A percentile compares a stretch with the other conserved stretches of the same genome.
Conservation (phyloP, 2,113 vertebrate genomes). For the Prunella fulvescens region DNA sequence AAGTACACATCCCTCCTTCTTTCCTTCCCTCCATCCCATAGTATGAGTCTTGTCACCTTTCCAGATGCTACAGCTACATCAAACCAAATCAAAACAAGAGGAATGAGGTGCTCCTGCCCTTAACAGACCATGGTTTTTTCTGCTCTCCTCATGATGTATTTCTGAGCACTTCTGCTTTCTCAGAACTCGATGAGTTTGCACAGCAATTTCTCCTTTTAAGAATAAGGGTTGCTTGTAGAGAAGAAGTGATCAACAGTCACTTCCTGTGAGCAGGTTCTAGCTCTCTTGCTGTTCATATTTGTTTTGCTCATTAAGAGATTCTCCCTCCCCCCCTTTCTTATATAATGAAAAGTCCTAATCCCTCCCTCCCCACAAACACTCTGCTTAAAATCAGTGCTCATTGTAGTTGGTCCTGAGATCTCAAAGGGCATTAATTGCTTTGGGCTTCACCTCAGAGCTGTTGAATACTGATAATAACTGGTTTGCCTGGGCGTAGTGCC, state of each 20-base stretch:
- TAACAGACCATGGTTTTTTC: fast-evolving
- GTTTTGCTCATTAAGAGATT: neutral
- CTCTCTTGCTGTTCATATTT: neutral
- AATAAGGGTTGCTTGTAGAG: neutral
- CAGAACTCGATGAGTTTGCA: neutral
- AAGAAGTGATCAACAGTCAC: neutral
- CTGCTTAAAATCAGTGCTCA: conserved; percentile 5
- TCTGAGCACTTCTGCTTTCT: neutral
- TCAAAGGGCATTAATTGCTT: conserved; percentile 32
- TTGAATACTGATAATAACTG: conserved; percentile 59
- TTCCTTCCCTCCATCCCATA: neutral
- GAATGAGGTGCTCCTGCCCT: neutral
- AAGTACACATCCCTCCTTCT: neutral
- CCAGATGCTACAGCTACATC: neutral
- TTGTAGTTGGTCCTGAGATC: neutral
- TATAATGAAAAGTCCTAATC: neutral
- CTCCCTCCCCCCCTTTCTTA: neutral
- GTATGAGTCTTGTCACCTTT: neutral
- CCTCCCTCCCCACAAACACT: neutral
- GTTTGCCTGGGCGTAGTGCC: conserved; percentile 24
- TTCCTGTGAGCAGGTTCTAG: neutral
- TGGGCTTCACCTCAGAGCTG: conserved; percentile 21
- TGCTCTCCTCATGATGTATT: neutral
- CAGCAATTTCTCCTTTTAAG: neutral
- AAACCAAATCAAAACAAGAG: neutral